phyloP scores from a whole-genome alignment of 2,888 invertebrate species.

The Oxytorus armatus region DNA sequence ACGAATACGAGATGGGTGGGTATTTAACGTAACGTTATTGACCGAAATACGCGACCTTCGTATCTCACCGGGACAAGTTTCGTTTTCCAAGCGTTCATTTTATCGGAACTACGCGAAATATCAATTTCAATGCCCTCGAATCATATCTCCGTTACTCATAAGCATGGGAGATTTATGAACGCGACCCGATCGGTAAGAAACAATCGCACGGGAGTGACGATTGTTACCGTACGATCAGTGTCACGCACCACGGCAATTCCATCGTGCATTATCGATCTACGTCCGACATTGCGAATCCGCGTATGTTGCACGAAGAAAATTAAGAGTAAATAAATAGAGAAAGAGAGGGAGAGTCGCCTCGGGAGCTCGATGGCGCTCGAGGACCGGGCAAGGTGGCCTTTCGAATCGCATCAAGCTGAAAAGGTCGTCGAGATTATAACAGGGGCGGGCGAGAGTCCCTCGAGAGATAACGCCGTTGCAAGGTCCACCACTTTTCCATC shows the following conservation, averaged over 20 bases:
- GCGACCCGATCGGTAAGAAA: background rate
- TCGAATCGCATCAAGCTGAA: slow-evolving; percentile 63
- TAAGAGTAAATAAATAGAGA: background rate
- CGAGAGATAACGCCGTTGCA: slow-evolving; percentile 65
- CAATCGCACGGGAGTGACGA: background rate
- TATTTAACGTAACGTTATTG: background rate
- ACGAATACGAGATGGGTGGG: background rate
- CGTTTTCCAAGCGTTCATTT: slow-evolving; percentile 22
- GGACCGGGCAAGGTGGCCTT: slow-evolving; percentile 58
- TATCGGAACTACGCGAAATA: slow-evolving; percentile 35
- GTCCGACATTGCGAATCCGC: background rate
- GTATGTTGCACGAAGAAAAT: slow-evolving; percentile 2
- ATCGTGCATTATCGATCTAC: background rate
- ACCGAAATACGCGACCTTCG: background rate
- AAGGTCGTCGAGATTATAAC: slow-evolving; percentile 67
- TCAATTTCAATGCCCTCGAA: background rate
- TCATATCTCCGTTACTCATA: too few relatives aligned
- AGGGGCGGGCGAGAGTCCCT: slow-evolving; percentile 69
- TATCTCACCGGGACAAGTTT: slow-evolving; percentile 8
- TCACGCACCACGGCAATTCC: background rate
- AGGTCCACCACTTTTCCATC: slow-evolving; percentile 72
- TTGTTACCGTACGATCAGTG: background rate
- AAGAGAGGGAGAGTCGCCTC: slow-evolving; percentile 31
- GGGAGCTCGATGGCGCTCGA: slow-evolving; percentile 19
- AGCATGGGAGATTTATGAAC: too few relatives aligned